Percentiles rank a stretch among this genome's conserved stretches.
Conservation (phyloP, 2,797 vertebrate species). For the Pachyuromys duprasi region DNA sequence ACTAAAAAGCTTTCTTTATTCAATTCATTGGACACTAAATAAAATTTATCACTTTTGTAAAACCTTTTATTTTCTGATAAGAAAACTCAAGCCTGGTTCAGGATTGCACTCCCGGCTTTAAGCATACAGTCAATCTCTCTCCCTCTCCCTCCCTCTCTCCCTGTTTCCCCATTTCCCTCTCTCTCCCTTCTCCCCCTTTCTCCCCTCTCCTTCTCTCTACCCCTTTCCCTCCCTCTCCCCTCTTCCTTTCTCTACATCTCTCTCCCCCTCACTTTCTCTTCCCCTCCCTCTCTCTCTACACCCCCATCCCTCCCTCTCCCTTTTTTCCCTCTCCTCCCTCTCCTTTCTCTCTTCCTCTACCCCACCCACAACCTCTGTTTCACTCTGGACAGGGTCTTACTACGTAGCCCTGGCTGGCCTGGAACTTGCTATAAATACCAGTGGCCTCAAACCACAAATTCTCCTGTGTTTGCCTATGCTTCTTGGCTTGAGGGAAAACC, state of each 20-base stretch:
- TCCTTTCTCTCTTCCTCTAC: background rate
- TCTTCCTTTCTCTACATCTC: too few species aligned
- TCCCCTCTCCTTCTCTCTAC: background rate
- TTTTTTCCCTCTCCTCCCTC: too few species aligned
- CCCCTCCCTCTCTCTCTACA: too few species aligned
- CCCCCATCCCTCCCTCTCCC: too few species aligned
- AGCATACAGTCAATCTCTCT: background rate
- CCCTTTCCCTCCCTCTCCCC: background rate
- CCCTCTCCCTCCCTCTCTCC: too few species aligned
- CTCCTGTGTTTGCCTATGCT: background rate
- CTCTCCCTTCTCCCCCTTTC: accelerated
- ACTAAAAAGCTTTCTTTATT: background rate
- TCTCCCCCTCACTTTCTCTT: background rate
- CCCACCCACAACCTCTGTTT: background rate
- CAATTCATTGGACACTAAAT: background rate
- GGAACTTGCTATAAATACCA: background rate
- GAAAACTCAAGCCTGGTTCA: background rate
- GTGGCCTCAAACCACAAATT: background rate
- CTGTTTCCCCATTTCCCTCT: accelerated
- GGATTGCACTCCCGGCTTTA: background rate
- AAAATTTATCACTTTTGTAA: slow-evolving; percentile 42
- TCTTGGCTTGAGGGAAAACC: background rate
- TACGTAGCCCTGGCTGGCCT: background rate
- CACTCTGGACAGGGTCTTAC: background rate
- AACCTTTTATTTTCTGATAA: slow-evolving; percentile 30